Conservation (phyloP, 2,113 vertebrate species). For the Datnioides undecimradiatus region DNA sequence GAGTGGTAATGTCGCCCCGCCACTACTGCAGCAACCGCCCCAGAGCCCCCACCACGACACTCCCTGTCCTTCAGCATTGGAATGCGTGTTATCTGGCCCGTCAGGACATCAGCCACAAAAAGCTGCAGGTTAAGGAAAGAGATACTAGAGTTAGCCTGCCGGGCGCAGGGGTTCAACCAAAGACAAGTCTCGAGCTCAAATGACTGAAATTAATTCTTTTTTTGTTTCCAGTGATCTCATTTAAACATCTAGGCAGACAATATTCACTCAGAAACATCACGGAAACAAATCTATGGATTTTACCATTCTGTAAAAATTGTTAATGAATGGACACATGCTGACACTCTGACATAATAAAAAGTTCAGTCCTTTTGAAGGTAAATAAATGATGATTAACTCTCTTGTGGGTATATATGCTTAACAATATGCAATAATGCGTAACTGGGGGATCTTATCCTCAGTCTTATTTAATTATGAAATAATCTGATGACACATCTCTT, state of each 20-base stretch:
- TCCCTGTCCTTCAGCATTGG: slow-evolving; percentile 97
- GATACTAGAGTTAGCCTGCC: background rate
- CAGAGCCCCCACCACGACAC: slow-evolving; percentile 67
- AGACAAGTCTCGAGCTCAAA: background rate
- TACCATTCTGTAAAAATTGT: background rate
- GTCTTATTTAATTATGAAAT: too few species aligned
- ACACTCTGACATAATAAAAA: background rate
- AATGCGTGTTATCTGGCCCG: slow-evolving; percentile 95
- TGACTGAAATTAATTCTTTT: background rate
- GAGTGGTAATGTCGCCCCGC: slow-evolving; percentile 68
- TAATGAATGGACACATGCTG: background rate
- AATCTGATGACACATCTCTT: too few species aligned
- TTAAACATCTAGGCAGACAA: background rate
- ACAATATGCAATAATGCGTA: background rate
- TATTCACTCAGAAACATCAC: background rate
- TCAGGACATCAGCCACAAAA: slow-evolving; percentile 96
- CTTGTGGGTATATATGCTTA: slow-evolving; percentile 3
- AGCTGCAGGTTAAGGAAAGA: slow-evolving; percentile 81
- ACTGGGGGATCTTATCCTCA: background rate
- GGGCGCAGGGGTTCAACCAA: background rate
- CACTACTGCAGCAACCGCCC: slow-evolving; percentile 43
- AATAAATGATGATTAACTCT: background rate
- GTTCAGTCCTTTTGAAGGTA: background rate
- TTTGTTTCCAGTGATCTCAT: background rate
- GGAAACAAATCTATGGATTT: background rate